phyloP scores from a whole-genome alignment of 2,888 invertebrate genomes.

The Caenorhabditis becei region DNA sequence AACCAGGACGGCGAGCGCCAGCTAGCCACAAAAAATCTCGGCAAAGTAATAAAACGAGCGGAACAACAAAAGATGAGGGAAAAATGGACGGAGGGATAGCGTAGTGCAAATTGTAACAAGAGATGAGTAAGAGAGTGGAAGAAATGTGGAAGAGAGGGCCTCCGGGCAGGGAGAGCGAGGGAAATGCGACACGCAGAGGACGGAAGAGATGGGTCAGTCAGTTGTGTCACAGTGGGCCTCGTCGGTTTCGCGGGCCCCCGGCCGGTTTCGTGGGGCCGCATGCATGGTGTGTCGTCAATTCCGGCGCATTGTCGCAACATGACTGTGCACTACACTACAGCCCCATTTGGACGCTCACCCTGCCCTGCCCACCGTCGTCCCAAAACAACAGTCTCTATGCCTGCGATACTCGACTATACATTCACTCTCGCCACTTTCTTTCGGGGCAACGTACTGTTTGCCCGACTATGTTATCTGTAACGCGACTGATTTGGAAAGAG shows the following conservation, averaged over 20 bases:
- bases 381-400: conserved; percentile 17
- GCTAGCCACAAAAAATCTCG: conserved; percentile 17
- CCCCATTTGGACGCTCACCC: conserved; percentile 5
- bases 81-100: conserved; percentile 37
- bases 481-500: conserved; percentile 1
- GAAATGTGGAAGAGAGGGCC: conserved; percentile 1
- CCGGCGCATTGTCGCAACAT: conserved; percentile 49
- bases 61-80: conserved; percentile 42
- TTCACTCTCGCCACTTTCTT: not conserved
- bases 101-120: conserved; percentile 55
- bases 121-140: conserved; percentile 53
- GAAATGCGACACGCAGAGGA: conserved; percentile 6
- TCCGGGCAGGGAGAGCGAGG: not conserved
- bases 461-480: conserved; percentile 26
- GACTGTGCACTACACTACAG: conserved; percentile 13
- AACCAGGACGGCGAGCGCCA: not conserved
- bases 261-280: not conserved
- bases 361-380: not conserved
- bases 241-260: not conserved
- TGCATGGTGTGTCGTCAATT: conserved; percentile 49
- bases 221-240: conserved; percentile 19
- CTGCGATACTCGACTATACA: not conserved
- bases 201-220: conserved; percentile 29
- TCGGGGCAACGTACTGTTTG: conserved; percentile 26
- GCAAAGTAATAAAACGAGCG: conserved; percentile 40